Base-by-base conservation (phyloP, 2,888 invertebrate genomes). In the Drosophila mayaguana region DNA sequence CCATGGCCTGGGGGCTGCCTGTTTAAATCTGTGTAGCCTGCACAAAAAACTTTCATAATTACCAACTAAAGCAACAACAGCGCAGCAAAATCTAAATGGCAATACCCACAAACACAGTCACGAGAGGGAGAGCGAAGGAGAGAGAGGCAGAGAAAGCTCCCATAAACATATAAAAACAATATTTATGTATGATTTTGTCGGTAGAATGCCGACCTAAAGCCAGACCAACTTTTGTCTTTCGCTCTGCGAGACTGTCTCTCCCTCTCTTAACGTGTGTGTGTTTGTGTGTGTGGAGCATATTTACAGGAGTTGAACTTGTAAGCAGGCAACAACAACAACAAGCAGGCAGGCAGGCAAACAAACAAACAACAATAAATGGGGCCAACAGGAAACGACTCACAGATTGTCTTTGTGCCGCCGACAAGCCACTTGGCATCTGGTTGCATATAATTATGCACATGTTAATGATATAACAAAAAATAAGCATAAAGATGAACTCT, bases 181-280 rank as follows among this genome's bases (percentile, higher is more conserved):
- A 82, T 85, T 82, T 83, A 78, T 75, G 75, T 82, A 83, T 68
- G 72, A 75, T 80, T 85, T 80, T 78, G 80, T 75, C 77, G 64
- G 80, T 53, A 48, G 53, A 71, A 63, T 62, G 57, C 65, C 45
- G 61, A 69, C 74, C 59, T 59, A 48, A 66, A 51, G 74, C 65
- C 67, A 75, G 82, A 78, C 78, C 53, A 83, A 83, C 86, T 83
- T 85, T 85, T 79, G 55, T 59, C 59, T 70, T 55, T 62, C 60
- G 50, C 28, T 28, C 28, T 28, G 28, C 12, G 46, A 53, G 57
- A 61, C 51, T 56, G 38, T 75, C 68, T 20, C 46, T 67, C 42
- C 48, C 53, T 45, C 18, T 20, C 18, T 38, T 45, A n/a, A n/a
- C n/a, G 28, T 28, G 8, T 59, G 48, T 48, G 20, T n/a, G 36